phyloP scores from a whole-genome alignment of 2,888 invertebrate genomes.

The Esperia sulphurella region DNA sequence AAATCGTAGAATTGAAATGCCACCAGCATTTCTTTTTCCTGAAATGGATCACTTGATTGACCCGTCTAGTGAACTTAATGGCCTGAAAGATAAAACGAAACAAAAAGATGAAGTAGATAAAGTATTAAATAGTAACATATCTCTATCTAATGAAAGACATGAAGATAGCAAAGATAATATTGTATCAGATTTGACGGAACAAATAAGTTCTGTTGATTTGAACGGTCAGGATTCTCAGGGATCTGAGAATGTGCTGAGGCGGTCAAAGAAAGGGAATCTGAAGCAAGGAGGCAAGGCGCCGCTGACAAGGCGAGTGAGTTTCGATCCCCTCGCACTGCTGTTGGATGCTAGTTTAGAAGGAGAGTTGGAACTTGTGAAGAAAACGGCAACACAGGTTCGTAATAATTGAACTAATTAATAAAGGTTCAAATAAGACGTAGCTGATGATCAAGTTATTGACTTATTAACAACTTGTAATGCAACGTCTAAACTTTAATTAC shows the following conservation, averaged over 20 bases:
- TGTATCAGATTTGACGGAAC: slow-evolving; percentile 68
- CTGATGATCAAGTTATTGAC: not conserved
- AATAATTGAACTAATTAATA: not conserved
- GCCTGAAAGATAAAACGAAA: slow-evolving; percentile 53
- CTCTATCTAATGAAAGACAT: slow-evolving; percentile 50
- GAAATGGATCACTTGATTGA: slow-evolving; percentile 83
- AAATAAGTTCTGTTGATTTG: slow-evolving; percentile 71
- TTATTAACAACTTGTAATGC: not conserved
- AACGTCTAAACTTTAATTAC: not conserved
- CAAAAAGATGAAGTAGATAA: slow-evolving; percentile 69
- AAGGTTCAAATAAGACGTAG: too few relatives aligned
- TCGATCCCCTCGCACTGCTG: slow-evolving; percentile 97
- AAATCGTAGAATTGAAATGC: slow-evolving; percentile 89
- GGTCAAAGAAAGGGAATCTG: slow-evolving; percentile 88
- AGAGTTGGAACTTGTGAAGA: slow-evolving; percentile 96
- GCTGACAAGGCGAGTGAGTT: slow-evolving; percentile 92
- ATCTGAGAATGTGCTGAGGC: slow-evolving; percentile 78
- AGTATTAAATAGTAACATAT: slow-evolving; percentile 49
- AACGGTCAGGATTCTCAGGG: slow-evolving; percentile 77
- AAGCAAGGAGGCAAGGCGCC: slow-evolving; percentile 87
- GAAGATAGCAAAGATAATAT: slow-evolving; percentile 64
- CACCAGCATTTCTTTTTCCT: slow-evolving; percentile 89
- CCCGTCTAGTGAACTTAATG: slow-evolving; percentile 57
- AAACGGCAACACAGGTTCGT: slow-evolving; percentile 92
- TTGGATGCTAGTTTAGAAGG: slow-evolving; percentile 99